Base-by-base conservation (phyloP, 1,140 invertebrate genomes). In the Ericerus pela region DNA sequence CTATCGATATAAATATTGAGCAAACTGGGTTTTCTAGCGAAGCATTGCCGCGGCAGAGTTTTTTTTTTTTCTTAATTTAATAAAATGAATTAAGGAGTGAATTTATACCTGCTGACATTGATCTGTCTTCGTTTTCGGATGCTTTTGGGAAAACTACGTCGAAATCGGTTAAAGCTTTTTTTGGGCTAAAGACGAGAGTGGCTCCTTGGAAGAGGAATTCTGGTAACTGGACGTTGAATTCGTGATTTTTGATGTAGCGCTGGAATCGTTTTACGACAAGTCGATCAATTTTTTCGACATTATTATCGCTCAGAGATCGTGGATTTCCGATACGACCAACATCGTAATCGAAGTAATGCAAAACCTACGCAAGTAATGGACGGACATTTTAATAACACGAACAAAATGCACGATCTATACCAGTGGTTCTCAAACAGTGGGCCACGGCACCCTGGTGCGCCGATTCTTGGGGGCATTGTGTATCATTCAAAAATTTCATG, bases 151-250 rank as follows among this genome's bases (percentile, higher is more conserved):
- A 85, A 55, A 84, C 70, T 33, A 83, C 73, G 63, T 85, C 77
- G 51, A 75, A 62, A 58, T 74, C 72, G 0, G 66, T 60, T 1
- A 74, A 58, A 41, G 69, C 70, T 33, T 68, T 67, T 41, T 64
- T 68, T 0, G 74, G 73, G 47, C 68, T 64, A 62, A 75, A 73
- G 30, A 62, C 37, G 1, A 76, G 56, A 0, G 60, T 65, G 0
- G 69, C 73, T 24, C 69, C 67, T 18, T 72, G 65, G 43, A 73
- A 70, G 27, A 66, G 53, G 10, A 61, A 59, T 43, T 65, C 63
- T 0, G 85, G 85, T 53, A 88, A 64, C 59, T 77, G 73, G 31
- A 85, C 62, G 29, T 73, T 75, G 63, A 86, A 78, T 62, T 85
- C 79, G 64, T 85, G 81, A 26, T 73, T 76, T 65, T 79, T 77